A percentile compares a stretch with the other conserved stretches of the same genome.
phyloP scores from a whole-genome alignment of 2,113 vertebrate species.

The Paramisgurnus dabryanus region DNA sequence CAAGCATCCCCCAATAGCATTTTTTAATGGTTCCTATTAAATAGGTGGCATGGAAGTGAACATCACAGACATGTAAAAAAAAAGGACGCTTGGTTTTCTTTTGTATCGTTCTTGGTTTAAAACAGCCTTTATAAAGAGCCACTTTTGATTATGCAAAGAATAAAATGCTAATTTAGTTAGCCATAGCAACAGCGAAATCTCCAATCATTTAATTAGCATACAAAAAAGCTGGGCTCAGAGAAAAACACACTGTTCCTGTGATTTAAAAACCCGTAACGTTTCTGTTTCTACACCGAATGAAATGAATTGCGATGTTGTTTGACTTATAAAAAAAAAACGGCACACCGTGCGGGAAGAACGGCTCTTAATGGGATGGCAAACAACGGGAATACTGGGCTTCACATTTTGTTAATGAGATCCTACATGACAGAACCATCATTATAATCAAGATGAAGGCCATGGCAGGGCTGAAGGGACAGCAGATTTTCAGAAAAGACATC shows the following conservation, averaged over 20 bases:
- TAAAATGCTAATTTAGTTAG: conserved; percentile 14
- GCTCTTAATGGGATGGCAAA: conserved; percentile 24
- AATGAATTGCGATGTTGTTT: not conserved
- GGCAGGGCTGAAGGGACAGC: conserved; percentile 9
- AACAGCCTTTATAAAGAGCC: not conserved
- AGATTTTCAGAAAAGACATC: not conserved
- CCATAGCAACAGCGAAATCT: conserved; percentile 24
- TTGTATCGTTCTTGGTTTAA: not conserved
- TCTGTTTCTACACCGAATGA: not conserved
- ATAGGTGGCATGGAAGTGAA: not conserved
- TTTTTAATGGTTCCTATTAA: not conserved
- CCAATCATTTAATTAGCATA: conserved; percentile 4
- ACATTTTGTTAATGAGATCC: conserved; percentile 40
- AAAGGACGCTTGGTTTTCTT: no score
- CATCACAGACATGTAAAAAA: not conserved
- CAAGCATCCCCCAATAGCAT: not conserved
- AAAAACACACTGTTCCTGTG: not conserved
- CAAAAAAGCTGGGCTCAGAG: not conserved
- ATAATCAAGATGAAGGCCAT: conserved; percentile 42
- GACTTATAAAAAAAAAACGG: conserved; percentile 6
- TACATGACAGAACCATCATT: conserved; percentile 37
- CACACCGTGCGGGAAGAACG: conserved; percentile 1
- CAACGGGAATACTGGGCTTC: conserved; percentile 27
- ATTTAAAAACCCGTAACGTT: not conserved
- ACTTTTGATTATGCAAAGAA: not conserved